Evolutionary conservation across 2,888 invertebrate genomes (phyloP).

Genomic region (Machimus atricapillus): DNA sequence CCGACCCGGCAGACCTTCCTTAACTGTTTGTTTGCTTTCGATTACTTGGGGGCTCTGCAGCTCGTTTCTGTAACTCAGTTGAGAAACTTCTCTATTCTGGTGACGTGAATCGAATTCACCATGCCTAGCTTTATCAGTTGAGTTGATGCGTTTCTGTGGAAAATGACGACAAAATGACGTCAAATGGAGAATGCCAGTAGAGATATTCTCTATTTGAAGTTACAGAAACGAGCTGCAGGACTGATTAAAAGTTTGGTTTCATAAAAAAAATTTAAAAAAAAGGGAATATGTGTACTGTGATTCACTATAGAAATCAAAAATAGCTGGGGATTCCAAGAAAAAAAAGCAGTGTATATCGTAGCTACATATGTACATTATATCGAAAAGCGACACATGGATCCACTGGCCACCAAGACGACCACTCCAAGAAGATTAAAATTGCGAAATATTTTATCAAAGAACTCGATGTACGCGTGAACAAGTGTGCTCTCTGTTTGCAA

Average conservation of each 20-base stretch:
- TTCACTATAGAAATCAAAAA: background rate
- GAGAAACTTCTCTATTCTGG: too few species aligned
- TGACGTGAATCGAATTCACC: too few species aligned
- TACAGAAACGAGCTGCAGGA: too few species aligned
- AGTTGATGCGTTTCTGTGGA: too few species aligned
- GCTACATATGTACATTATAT: background rate
- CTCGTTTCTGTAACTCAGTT: too few species aligned
- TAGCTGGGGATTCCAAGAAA: background rate
- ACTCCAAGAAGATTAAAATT: background rate
- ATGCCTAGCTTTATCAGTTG: too few species aligned
- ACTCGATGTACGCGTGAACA: background rate
- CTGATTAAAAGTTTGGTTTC: background rate
- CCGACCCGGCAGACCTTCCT: background rate
- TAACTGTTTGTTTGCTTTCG: background rate
- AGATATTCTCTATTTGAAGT: too few species aligned
- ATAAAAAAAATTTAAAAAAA: background rate
- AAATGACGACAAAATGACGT: too few species aligned
- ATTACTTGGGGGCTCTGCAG: background rate
- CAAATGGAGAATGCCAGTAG: too few species aligned
- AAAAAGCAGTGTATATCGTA: background rate
- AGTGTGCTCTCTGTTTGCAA: background rate
- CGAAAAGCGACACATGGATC: background rate
- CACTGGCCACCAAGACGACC: background rate
- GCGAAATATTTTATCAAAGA: background rate
- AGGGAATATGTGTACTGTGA: background rate